Base-by-base conservation (phyloP, 2,888 invertebrate genomes). In the Drosophila neotestacea region DNA sequence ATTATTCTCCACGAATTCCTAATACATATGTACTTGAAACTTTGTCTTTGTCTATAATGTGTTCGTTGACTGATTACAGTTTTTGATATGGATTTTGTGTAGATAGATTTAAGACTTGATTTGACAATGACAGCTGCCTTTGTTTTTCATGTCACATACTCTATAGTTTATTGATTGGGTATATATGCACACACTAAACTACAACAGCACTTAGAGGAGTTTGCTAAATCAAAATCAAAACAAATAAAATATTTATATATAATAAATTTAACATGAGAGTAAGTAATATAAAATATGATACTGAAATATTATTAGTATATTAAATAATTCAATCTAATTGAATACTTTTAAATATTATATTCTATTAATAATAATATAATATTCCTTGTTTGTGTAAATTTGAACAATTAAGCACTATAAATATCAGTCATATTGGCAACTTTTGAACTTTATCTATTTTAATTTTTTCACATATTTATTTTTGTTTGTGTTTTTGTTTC, bases 61-160 rank as follows among this genome's bases (percentile, higher is more conserved):
- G 51, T 50, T 10, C 30, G 44, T 30, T 55, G 55, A 52, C 51
- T 56, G 70, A 73, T 74, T 70, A 69, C 10, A 47, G 27, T 36
- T 16, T 44, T 6, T 36, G 70, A 60, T 70, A 47, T 13, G 22
- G 50, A 39, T 50, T 56, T 55, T 56, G 42, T 7, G 44, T 64
- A 41, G 46, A 48, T 9, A 47, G 58, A 56, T 56, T 36, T 34
- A 61, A 54, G 38, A 6, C 34, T 54, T 10, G 48, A 65, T 71
- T 63, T 68, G 27, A 47, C 41, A 59, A 39, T 41, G 54, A 47
- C 42, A 44, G 34, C 32, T 41, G 28, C 11, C 60, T 60, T 60
- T 69, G 60, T 68, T 66, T 41, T 51, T 22, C n/a, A 13, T 10
- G 28, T 38, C 10, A 39, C 10, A 39, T 13, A 34, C 27, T 3